A percentile compares a stretch with the other conserved stretches of the same genome.
These are phyloP conservation scores for Patella ulyssiponensis DNA, from an alignment of 2,888 invertebrate genomes.

Conservation along the genomic window DNA sequence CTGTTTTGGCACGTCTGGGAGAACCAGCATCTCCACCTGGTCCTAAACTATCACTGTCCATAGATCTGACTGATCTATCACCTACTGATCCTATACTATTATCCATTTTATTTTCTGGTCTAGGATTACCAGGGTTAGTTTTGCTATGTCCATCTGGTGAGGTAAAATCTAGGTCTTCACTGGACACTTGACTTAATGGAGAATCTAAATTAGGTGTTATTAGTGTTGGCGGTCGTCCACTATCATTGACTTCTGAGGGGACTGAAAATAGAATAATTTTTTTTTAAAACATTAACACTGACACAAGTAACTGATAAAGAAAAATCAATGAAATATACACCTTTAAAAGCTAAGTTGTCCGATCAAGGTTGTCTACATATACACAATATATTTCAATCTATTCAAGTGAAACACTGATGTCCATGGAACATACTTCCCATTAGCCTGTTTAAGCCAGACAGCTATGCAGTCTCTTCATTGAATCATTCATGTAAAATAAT, in stretches of 20 bases:
- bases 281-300: no score
- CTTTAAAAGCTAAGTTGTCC: no score
- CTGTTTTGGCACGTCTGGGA: background rate
- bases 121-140: background rate
- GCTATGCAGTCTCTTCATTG: no score
- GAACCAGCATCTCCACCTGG: background rate
- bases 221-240: slow-evolving; percentile 5
- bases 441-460: no score
- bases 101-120: background rate
- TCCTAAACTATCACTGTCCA: background rate
- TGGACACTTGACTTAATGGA: slow-evolving; percentile 5
- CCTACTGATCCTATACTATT: background rate
- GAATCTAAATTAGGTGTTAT: background rate
- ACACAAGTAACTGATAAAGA: no score
- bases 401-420: no score
- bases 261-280: background rate
- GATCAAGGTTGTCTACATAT: no score
- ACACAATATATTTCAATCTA: no score
- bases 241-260: background rate
- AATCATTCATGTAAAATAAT: no score
- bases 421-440: no score
- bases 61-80: background rate
- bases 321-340: no score
- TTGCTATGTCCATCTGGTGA: background rate
- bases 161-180: background rate